Percentiles rank a stretch among this genome's conserved stretches.
Conservation (phyloP, 1,140 invertebrate species). For the Drosophila cardini region DNA sequence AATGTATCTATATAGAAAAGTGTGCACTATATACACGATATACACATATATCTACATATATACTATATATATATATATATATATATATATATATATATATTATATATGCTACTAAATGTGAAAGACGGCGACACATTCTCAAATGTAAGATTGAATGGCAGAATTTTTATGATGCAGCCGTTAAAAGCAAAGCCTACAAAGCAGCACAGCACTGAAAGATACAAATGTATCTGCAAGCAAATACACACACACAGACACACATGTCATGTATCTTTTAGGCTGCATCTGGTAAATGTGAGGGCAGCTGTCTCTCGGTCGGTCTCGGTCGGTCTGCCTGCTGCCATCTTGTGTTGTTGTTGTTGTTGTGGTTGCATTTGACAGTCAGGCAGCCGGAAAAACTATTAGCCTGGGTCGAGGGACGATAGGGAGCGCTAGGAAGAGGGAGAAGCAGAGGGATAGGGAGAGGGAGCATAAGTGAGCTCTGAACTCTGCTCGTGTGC, state of each 20-base stretch:
- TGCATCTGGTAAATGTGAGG: constrained; percentile 75
- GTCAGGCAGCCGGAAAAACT: constrained; percentile 45
- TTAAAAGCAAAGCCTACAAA: constrained; percentile 38
- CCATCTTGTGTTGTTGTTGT: constrained; percentile 24
- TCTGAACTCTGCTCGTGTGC: neutral
- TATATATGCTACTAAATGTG: constrained; percentile 2
- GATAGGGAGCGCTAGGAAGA: neutral
- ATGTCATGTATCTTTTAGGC: constrained; percentile 38
- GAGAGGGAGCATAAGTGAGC: neutral
- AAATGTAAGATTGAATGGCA: constrained; percentile 35
- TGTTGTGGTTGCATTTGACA: constrained; percentile 49
- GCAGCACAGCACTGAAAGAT: constrained; percentile 35
- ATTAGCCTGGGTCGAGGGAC: constrained; percentile 12
- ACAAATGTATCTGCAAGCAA: constrained; percentile 64
- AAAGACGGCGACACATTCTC: constrained; percentile 20
- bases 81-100: constrained; percentile 25
- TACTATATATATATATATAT: neutral
- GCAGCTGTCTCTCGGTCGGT: constrained; percentile 55
- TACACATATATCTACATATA: neutral
- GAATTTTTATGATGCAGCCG: constrained; percentile 45
- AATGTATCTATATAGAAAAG: constrained; percentile 15
- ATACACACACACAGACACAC: constrained; percentile 24
- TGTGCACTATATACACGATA: neutral
- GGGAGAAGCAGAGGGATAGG: neutral
- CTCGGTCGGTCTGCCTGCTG: constrained; percentile 21